phyloP scores from a whole-genome alignment of 2,888 invertebrate genomes.

The Apamea monoglypha region DNA sequence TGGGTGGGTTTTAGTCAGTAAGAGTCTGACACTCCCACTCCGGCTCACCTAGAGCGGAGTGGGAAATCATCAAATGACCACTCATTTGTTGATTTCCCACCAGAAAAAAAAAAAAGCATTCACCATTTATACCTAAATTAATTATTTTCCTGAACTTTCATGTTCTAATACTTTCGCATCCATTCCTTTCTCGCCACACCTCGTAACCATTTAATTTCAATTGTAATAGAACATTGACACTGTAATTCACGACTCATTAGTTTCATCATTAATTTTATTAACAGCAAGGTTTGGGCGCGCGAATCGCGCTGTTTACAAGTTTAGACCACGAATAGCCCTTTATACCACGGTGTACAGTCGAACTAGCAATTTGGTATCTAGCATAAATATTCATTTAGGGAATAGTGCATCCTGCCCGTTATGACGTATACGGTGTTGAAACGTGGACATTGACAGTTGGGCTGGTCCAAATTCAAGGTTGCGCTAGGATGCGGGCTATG shows the following conservation, averaged over 20 bases:
- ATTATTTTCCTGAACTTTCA: background rate
- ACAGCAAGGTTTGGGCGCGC: constrained; percentile 30
- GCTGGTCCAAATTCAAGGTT: too few species aligned
- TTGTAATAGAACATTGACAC: constrained; percentile 42
- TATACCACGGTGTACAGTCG: background rate
- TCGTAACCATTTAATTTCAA: constrained; percentile 19
- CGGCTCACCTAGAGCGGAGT: too few species aligned
- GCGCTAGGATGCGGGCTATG: background rate
- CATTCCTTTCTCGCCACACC: too few species aligned
- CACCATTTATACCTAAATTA: background rate
- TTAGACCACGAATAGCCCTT: constrained; percentile 39
- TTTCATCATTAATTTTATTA: constrained; percentile 48
- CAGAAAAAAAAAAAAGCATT: too few species aligned
- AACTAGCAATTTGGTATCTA: background rate
- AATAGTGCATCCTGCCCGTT: too few species aligned
- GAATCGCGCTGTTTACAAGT: constrained; percentile 40
- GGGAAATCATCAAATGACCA: too few species aligned
- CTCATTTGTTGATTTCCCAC: too few species aligned
- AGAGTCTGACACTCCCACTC: too few species aligned
- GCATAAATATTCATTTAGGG: background rate
- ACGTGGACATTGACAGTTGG: too few species aligned
- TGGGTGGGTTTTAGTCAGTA: too few species aligned
- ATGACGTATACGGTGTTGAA: too few species aligned
- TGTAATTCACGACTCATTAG: constrained; percentile 29
- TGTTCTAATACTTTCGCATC: background rate